These are phyloP conservation scores for Drosophila melanogaster DNA, from an alignment of 1,140 invertebrate species.

Conservation along the genomic window DNA sequence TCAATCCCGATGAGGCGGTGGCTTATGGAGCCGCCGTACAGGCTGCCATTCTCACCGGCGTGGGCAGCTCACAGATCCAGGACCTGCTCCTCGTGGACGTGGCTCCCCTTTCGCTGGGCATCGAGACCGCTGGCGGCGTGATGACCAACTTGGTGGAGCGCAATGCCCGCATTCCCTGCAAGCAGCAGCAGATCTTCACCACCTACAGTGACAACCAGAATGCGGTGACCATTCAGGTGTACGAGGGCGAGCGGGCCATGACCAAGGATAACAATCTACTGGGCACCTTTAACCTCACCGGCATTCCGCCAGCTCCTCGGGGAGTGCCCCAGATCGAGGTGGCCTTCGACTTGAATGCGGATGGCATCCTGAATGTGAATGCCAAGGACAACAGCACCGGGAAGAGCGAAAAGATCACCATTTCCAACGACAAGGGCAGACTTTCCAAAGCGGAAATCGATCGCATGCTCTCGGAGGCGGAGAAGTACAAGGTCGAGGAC, in stretches of 20 bases:
- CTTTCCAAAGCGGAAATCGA: constrained; percentile 96
- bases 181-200: constrained; percentile 88
- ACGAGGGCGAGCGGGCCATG: constrained; percentile 90
- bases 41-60: constrained; percentile 90
- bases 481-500: constrained; percentile 89
- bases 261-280: constrained; percentile 92
- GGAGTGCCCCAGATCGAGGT: constrained; percentile 88
- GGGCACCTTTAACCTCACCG: constrained; percentile 91
- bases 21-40: constrained; percentile 91
- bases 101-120: constrained; percentile 89
- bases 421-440: constrained; percentile 97
- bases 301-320: constrained; percentile 89
- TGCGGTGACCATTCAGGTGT: constrained; percentile 91
- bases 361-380: constrained; percentile 92
- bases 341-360: constrained; percentile 92
- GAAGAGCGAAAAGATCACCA: constrained; percentile 91
- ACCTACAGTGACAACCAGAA: constrained; percentile 89
- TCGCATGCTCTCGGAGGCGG: constrained; percentile 93
- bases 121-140: constrained; percentile 89
- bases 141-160: constrained; percentile 89
- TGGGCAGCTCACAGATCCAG: constrained; percentile 89
- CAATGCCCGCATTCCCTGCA: constrained; percentile 89
- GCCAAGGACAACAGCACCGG: constrained; percentile 92
- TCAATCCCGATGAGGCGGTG: constrained; percentile 92
- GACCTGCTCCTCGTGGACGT: constrained; percentile 91